Percentiles rank a stretch among this genome's conserved stretches.
These are phyloP conservation scores for Synanthedon formicaeformis DNA, from an alignment of 2,888 invertebrate species.

Conservation along the genomic window DNA sequence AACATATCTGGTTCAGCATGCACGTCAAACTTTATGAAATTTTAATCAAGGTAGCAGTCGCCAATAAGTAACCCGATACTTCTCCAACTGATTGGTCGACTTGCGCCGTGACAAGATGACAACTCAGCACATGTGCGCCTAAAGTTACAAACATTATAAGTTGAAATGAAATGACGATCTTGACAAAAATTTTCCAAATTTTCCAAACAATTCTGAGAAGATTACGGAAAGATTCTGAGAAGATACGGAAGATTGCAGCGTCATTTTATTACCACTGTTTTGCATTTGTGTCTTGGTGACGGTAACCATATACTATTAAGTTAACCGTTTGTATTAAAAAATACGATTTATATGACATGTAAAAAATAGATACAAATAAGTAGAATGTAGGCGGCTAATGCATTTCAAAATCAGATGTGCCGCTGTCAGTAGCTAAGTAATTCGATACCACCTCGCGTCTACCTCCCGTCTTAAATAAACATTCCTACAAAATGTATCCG, in stretches of 20 bases:
- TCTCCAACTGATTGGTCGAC: slow-evolving; percentile 35
- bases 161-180: no score
- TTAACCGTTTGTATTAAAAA: no score
- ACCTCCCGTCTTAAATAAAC: slow-evolving; percentile 42
- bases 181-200: no score
- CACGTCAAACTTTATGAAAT: slow-evolving; percentile 21
- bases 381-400: slow-evolving; percentile 19
- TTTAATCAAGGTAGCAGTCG: slow-evolving; percentile 28
- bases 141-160: slow-evolving; percentile 9
- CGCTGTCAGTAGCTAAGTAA: slow-evolving; percentile 26
- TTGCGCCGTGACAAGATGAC: slow-evolving; percentile 29
- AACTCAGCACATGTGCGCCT: slow-evolving; percentile 20
- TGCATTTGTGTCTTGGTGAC: no score
- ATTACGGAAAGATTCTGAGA: no score
- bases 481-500: slow-evolving; percentile 51
- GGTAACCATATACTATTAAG: no score
- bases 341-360: no score
- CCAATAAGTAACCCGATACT: slow-evolving; percentile 33
- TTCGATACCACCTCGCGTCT: slow-evolving; percentile 35
- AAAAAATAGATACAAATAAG: slow-evolving; percentile 1
- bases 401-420: neutral
- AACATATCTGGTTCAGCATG: slow-evolving; percentile 20
- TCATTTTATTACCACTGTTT: no score
- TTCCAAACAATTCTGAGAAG: no score
- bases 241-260: no score